These are phyloP conservation scores for Clupea harengus DNA, from an alignment of 2,113 vertebrate genomes.

Conservation along the genomic window DNA sequence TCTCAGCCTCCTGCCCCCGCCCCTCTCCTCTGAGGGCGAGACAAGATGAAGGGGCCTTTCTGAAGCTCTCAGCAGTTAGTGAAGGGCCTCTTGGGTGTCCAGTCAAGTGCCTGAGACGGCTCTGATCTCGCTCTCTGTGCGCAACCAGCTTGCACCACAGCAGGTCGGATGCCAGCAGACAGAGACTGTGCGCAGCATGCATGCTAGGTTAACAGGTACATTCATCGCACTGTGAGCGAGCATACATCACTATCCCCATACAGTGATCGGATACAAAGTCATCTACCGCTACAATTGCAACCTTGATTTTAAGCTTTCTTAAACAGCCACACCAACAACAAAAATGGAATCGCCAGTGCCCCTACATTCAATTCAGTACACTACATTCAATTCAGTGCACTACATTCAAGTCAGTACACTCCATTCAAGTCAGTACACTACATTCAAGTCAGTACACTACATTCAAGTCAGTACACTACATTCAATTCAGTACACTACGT, in stretches of 20 bases:
- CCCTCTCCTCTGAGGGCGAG: background rate
- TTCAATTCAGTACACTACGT: background rate
- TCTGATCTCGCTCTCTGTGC: constrained; percentile 28
- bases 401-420: background rate
- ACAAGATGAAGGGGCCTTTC: constrained; percentile 43
- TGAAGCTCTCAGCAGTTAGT: constrained; percentile 31
- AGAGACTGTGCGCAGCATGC: background rate
- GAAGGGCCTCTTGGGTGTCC: constrained; percentile 44
- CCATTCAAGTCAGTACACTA: background rate
- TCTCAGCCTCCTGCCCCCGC: background rate
- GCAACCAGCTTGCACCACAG: background rate
- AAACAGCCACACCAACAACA: background rate
- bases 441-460: background rate
- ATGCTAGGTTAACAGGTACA: background rate
- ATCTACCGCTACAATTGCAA: background rate
- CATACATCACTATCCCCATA: background rate
- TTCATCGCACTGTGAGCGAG: background rate
- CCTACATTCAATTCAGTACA: background rate
- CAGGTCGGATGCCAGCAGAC: background rate
- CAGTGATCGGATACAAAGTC: background rate
- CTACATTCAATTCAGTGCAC: too few species aligned
- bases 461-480: background rate
- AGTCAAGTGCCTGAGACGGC: constrained; percentile 43
- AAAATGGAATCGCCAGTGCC: background rate
- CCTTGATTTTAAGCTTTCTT: background rate